phyloP scores from a whole-genome alignment of 2,113 vertebrate species.

The Todiramphus saurophagus region DNA sequence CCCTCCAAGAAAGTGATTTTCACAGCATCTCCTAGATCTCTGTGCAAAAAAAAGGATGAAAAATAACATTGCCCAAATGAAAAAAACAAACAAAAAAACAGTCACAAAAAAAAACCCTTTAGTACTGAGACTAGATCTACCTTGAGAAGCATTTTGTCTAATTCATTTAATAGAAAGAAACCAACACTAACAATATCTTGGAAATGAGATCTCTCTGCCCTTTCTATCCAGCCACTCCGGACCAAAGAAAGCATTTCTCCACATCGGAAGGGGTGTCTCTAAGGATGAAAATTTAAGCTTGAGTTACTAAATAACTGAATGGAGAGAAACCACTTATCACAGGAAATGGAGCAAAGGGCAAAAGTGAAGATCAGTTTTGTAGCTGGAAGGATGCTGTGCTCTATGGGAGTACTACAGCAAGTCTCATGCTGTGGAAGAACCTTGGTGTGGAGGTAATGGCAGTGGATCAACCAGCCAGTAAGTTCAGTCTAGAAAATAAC shows the following conservation, averaged over 20 bases:
- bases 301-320: slow-evolving; percentile 31
- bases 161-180: background rate
- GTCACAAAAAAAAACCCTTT: too few species aligned
- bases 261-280: background rate
- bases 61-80: background rate
- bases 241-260: background rate
- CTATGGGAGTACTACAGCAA: background rate
- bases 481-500: slow-evolving; percentile 6
- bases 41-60: background rate
- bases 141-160: background rate
- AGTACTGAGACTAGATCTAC: background rate
- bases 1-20: background rate
- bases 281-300: background rate
- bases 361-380: slow-evolving; percentile 8
- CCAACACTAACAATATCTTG: background rate
- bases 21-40: background rate
- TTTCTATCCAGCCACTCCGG: background rate
- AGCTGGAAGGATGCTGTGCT: background rate
- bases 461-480: background rate
- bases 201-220: background rate
- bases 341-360: background rate
- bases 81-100: background rate
- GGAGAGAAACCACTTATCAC: background rate
- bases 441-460: background rate
- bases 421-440: background rate